Base-by-base conservation (phyloP, 2,797 vertebrate species). In the Valencia hispanica region DNA sequence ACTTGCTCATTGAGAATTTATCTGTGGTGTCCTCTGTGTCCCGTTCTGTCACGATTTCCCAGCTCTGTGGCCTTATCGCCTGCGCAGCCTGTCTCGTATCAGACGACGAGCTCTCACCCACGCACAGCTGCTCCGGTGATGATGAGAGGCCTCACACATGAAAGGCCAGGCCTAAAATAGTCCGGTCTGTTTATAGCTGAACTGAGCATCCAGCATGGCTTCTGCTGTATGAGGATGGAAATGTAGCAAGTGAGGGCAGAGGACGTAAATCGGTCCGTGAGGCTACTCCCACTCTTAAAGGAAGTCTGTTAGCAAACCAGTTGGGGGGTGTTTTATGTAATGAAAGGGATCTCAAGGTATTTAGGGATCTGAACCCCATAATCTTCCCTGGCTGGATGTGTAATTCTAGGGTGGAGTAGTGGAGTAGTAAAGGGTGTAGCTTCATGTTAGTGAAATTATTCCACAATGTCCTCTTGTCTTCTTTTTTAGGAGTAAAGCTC, bases 101-200 rank as follows among this genome's bases (percentile, higher is more conserved):
- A 68, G 72, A 17, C 71, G 41, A 70, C 55, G 15, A 41, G 74
- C 18, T 65, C 32, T 75, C 84, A 72, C 90, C 84, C 91, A 88
- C 91, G 76, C 86, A 75, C 90, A 91, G 87, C 91, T 89, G 92
- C 86, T 82, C 30, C 78, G 25, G n/a, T 57, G 63, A 80, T 80
- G 85, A 87, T 90, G 86, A 90, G 86, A 90, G 84, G 63, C 74
- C 51, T 51, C 57, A 8, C 59, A 72, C 75, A 79, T 72, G 50
- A 90, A 85, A 91, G 89, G 86, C 86, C 88, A 88, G 47, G 80
- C 86, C 88, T 73, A 79, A 92, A 94, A 95, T 94, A 94, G 90
- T 82, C 81, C 48, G 47, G 41, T 72, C 1, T 68, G 80, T 86
- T 90, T 93, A 89, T 87, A 91, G 89, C 89, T 88, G 88, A 75